Evolutionary conservation across 53 echinoderm and acorn worm genomes (phyloP).

Genomic region (Stichopus horrens): DNA sequence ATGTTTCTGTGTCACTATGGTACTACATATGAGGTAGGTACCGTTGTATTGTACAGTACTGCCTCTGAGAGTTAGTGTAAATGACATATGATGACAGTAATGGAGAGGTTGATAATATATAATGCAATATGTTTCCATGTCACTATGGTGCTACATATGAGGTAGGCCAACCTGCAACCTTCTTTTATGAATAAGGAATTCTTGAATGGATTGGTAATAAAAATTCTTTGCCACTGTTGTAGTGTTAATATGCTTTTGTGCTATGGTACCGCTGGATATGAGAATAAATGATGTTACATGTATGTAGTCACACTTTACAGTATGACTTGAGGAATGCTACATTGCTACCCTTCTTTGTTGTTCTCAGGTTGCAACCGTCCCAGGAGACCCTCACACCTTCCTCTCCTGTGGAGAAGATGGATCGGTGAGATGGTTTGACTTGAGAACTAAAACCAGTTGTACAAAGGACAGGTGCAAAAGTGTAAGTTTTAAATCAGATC

Average conservation of each 20-base stretch:
- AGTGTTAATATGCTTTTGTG: too few relatives aligned
- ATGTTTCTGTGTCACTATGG: constrained; percentile 97
- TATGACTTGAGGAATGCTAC: too few relatives aligned
- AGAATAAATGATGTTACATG: too few relatives aligned
- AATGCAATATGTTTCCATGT: constrained; percentile 74
- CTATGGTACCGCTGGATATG: too few relatives aligned
- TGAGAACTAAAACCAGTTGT: constrained; percentile 86
- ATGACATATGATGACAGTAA: neutral
- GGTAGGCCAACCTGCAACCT: constrained; percentile 35
- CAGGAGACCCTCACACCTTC: constrained; percentile 93
- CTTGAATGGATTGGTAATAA: too few relatives aligned
- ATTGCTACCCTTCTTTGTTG: too few relatives aligned
- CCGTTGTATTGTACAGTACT: neutral
- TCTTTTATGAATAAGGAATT: too few relatives aligned
- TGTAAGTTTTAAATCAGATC: constrained; percentile 44
- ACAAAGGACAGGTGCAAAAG: constrained; percentile 88
- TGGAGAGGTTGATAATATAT: too few relatives aligned
- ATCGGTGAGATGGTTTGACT: constrained; percentile 93
- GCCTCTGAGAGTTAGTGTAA: neutral
- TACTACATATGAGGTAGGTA: constrained; percentile 85
- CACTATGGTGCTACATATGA: constrained; percentile 97
- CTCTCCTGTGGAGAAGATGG: constrained; percentile 97
- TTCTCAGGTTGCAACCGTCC: neutral
- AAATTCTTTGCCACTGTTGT: too few relatives aligned
- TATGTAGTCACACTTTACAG: too few relatives aligned